Percentiles rank a stretch among this genome's conserved stretches.
phyloP scores from a whole-genome alignment of 2,797 vertebrate species.

The Brachyalestes nurse region DNA sequence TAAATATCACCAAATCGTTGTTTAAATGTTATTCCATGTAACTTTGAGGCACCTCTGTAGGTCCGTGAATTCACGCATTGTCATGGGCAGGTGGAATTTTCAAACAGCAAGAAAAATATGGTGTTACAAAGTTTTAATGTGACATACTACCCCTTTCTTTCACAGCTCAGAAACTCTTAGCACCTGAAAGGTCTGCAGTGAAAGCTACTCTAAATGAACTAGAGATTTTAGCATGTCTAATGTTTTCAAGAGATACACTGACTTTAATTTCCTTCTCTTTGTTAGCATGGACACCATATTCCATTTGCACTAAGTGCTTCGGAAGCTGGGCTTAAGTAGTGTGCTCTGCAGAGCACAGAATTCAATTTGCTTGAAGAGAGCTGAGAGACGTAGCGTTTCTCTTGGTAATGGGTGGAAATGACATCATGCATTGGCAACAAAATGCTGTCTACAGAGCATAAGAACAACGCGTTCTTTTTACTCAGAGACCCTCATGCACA shows the following conservation, averaged over 20 bases:
- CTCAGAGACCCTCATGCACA: background rate
- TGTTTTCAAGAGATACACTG: background rate
- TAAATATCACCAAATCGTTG: no score
- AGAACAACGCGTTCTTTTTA: background rate
- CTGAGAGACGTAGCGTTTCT: slow-evolving; percentile 21
- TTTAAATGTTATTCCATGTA: no score
- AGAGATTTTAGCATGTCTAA: background rate
- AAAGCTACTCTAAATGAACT: background rate
- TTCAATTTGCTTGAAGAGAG: slow-evolving; percentile 32
- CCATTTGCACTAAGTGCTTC: slow-evolving; percentile 20
- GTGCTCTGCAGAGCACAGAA: slow-evolving; percentile 18
- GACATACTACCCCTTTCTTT: background rate
- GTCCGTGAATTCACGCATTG: no score
- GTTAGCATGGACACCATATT: background rate
- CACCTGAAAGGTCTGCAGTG: background rate
- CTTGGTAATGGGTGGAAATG: slow-evolving; percentile 27
- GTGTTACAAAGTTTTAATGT: no score
- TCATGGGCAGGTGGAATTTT: no score
- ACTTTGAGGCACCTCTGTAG: no score
- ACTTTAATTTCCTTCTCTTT: background rate
- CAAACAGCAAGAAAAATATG: no score
- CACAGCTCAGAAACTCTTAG: background rate
- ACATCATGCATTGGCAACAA: slow-evolving; percentile 19
- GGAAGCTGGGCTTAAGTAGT: slow-evolving; percentile 20
- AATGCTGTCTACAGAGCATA: background rate